Conservation (phyloP, 2,797 vertebrate species). For the Characodon lateralis region DNA sequence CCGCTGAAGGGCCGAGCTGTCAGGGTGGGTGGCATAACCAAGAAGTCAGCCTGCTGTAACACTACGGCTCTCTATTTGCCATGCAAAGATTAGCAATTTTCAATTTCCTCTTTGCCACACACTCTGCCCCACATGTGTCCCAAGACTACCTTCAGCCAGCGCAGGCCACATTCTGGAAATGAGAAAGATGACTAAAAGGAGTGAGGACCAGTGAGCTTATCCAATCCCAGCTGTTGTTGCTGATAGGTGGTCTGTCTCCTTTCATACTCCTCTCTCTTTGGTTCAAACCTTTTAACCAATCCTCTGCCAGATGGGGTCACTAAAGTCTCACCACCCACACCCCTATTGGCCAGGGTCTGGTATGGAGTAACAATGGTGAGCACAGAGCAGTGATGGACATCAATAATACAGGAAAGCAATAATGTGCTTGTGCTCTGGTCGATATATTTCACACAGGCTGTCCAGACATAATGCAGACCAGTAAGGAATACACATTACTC, state of each 20-base stretch:
- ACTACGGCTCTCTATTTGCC: constrained; percentile 63
- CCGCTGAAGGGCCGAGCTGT: constrained; percentile 46
- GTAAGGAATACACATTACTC: constrained; percentile 53
- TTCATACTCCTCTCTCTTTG: constrained; percentile 26
- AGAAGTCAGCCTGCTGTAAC: constrained; percentile 62
- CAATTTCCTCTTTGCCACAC: constrained; percentile 64
- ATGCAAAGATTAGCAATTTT: constrained; percentile 69
- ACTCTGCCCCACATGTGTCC: constrained; percentile 53
- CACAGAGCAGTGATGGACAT: constrained; percentile 49
- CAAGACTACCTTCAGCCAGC: constrained; percentile 46
- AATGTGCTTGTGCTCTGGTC: constrained; percentile 33
- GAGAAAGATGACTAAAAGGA: constrained; percentile 55
- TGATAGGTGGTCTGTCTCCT: constrained; percentile 66
- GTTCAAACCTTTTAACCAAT: constrained; percentile 61
- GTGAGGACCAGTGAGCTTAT: constrained; percentile 29
- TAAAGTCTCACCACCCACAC: constrained; percentile 66
- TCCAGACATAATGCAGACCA: constrained; percentile 49
- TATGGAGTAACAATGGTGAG: constrained; percentile 21
- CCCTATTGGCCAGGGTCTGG: constrained; percentile 59
- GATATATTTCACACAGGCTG: constrained; percentile 45
- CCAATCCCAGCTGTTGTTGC: constrained; percentile 64
- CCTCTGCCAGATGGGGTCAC: constrained; percentile 78
- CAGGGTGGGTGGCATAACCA: constrained; percentile 69
- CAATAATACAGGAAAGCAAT: constrained; percentile 24
- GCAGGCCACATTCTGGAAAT: constrained; percentile 48